Conservation (phyloP, 2,113 vertebrate species). For the Calidris pygmaea region DNA sequence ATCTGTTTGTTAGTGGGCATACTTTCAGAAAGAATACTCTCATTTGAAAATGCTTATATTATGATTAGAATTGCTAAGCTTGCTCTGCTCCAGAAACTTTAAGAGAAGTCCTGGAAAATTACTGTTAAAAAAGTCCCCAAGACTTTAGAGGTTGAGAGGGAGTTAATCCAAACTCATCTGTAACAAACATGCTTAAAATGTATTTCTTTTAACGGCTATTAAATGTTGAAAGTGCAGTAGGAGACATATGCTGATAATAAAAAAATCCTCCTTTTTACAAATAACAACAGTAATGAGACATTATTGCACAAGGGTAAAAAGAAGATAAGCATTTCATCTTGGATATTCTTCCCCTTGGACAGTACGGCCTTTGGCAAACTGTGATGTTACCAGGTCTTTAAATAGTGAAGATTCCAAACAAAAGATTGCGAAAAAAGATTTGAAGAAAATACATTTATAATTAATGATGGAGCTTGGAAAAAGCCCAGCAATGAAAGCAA, state of each 20-base stretch:
- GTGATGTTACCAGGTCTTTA: constrained; percentile 27
- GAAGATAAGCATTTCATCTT: constrained; percentile 6
- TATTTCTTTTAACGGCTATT: background rate
- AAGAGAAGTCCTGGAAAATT: background rate
- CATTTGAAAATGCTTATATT: background rate
- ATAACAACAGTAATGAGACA: background rate
- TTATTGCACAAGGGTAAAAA: background rate
- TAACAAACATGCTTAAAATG: background rate
- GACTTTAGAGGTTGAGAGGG: background rate
- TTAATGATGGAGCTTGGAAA: constrained; percentile 21
- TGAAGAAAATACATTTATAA: constrained; percentile 46
- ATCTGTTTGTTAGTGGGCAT: background rate
- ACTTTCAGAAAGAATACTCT: background rate
- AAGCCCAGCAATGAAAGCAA: constrained; percentile 37
- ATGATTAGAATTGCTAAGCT: background rate
- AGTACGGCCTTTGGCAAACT: background rate
- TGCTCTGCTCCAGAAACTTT: background rate
- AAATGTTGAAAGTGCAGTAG: background rate
- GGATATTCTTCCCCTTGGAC: background rate
- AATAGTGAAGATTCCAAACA: constrained; percentile 20
- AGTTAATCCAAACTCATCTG: background rate
- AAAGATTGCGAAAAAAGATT: constrained; percentile 47
- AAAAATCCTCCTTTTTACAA: background rate
- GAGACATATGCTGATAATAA: background rate
- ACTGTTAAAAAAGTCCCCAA: background rate